Base-by-base conservation (phyloP, 2,113 vertebrate species). In the Sakesphorus luctuosus region DNA sequence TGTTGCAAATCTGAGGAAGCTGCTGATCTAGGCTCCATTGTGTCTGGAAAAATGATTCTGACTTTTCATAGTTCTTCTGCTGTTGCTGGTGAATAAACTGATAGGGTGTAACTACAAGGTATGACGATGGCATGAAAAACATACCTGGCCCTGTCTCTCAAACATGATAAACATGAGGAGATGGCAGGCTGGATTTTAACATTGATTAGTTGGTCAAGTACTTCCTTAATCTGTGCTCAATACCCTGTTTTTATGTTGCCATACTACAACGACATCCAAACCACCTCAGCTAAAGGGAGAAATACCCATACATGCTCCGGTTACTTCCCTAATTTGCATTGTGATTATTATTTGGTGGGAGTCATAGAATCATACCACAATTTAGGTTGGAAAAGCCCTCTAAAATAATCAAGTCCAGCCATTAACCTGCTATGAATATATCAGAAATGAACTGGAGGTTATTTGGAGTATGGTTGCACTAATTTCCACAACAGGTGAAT, bases 211-310 rank as follows among this genome's bases (percentile, higher is more conserved):
- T 56, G 13, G 14, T 68, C 17, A 49, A 38, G 11, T 40, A 31
- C 26, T 12, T 47, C 11, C 7, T 61, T 55, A 24, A 75, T 35
- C 18, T 47, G 3, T 71, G 56, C 29, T n/a, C 23, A 29, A 12
- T 33, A 18, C 11, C 4, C 12, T 50, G 26, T 20, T 63, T 5
- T 46, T 71, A 25, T 8, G 13, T 9, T 36, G 21, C 2, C 24
- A 16, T 14, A 13, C 47, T 66, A 47, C 0, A 0, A n/a, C 62
- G 28, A 18, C 35, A 31, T 38, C 16, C 20, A 56, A 38, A 43
- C 14, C 68, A 26, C 18, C 5, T 10, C 0, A 0, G 7, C 10
- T 49, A 50, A 40, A 55, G 20, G 18, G 15, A 87, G 28, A 68
- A 67, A 59, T n/a, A 9, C 7, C 35, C 49, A 43, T 4, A 53